A percentile compares a stretch with the other conserved stretches of the same genome.
These are phyloP conservation scores for Eulemur macaco DNA, from an alignment of 2,113 vertebrate genomes.

Conservation along the genomic window DNA sequence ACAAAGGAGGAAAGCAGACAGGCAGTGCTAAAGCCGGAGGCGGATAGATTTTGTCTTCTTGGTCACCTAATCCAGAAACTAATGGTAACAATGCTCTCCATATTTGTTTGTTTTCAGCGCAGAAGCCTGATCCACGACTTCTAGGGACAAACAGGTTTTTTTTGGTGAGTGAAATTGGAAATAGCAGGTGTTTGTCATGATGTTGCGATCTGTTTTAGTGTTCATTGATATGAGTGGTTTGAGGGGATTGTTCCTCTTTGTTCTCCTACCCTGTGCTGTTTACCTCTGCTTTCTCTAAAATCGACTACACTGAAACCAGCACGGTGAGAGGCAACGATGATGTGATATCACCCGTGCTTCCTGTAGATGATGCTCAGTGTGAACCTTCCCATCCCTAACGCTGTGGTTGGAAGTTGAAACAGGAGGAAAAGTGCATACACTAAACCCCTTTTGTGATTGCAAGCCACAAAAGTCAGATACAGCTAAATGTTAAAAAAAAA, in stretches of 20 bases:
- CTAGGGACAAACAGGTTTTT: background rate
- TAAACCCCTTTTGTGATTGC: background rate
- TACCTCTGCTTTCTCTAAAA: background rate
- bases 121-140: background rate
- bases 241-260: background rate
- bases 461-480: background rate
- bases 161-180: background rate
- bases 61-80: background rate
- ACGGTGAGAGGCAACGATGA: background rate
- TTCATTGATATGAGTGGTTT: background rate
- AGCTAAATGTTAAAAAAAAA: background rate
- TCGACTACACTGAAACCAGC: background rate
- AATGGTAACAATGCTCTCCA: no score
- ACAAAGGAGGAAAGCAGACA: background rate
- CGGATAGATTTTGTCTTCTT: background rate
- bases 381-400: background rate
- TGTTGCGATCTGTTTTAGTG: background rate
- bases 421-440: background rate
- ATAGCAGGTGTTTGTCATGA: background rate
- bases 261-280: background rate
- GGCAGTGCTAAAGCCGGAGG: background rate
- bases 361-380: background rate
- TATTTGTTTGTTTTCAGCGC: background rate
- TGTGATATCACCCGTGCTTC: background rate
- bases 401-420: background rate